Evolutionary conservation across 2,888 invertebrate genomes (phyloP), one percentile per base, ranked within the genome.

Genomic region (Sepioteuthis lessoniana): DNA sequence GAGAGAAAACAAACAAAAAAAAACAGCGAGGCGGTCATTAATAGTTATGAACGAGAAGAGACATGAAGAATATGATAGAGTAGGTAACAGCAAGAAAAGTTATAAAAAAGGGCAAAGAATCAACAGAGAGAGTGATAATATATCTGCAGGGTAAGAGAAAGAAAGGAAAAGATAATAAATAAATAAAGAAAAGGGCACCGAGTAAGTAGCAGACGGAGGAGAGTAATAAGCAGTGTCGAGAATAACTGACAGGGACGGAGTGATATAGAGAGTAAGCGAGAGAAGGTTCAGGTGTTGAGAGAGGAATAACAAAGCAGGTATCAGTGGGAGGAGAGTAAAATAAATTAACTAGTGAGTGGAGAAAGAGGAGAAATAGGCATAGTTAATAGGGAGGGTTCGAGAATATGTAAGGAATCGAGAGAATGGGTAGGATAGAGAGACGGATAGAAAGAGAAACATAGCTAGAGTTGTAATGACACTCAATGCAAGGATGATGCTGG

Each of bases 401-500:
- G 25, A 55, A 55, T 55, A 55, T 28, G 28, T 5, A 28, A 25
- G 21, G 55, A 19, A 55, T 60, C 10, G n/a, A 76, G 76, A 76
- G 13, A 35, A 19, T 16, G 16, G n/a, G 76, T 16, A 5, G 76
- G 8, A 76, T 76, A 76, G 16, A 76, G n/a, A 76, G 76, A 76
- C 19, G 10, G 31, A 76, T n/a, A 76, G 76, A 76, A 35, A 76
- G n/a, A 76, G 76, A 76, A 76, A 76, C 76, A 76, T 76, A 76
- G n/a, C 76, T n/a, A 8, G 28, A 28, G n/a, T 25, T n/a, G n/a
- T 76, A 76, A 35, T 76, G 76, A 76, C 76, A 76, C 35, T 76
- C 76, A 8, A 76, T 16, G 76, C 35, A 13, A 76, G 16, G 76
- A 92, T 92, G 92, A 92, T 92, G 92, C 92, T 92, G 92, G 46